phyloP scores from a whole-genome alignment of 1,140 invertebrate species.

The Rhyacophila brunnea region DNA sequence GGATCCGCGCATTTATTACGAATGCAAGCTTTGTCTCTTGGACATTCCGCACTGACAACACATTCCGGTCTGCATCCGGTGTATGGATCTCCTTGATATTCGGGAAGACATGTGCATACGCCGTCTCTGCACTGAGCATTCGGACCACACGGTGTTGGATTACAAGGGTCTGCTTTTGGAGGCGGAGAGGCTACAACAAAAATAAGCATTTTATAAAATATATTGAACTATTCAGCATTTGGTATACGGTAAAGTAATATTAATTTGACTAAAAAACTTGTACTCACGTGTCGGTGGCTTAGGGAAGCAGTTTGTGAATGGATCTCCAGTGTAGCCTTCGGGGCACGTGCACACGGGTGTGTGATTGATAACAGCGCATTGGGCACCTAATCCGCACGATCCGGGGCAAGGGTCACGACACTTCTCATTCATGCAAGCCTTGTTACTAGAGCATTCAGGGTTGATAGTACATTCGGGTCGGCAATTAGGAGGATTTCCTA shows the following conservation, averaged over 20 bases:
- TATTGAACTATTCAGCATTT: conserved; percentile 49
- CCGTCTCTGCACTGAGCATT: conserved; percentile 62
- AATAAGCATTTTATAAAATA: conserved; percentile 37
- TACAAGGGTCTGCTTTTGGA: conserved; percentile 56
- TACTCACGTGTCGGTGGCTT: conserved; percentile 30
- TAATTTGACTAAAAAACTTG: neutral
- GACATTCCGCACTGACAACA: conserved; percentile 66
- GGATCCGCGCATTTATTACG: conserved; percentile 73
- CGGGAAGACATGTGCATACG: conserved; percentile 64
- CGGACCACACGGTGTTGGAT: conserved; percentile 67
- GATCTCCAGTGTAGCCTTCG: conserved; percentile 50
- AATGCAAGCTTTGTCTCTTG: conserved; percentile 64
- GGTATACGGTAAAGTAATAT: neutral
- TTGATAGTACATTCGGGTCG: conserved; percentile 75
- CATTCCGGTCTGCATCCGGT: conserved; percentile 67
- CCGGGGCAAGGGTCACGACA: conserved; percentile 72
- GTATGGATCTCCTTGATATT: conserved; percentile 64
- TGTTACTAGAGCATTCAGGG: conserved; percentile 66
- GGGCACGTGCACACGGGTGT: conserved; percentile 71
- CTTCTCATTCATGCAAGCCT: conserved; percentile 69
- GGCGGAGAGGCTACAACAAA: conserved; percentile 40
- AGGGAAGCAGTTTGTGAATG: conserved; percentile 43
- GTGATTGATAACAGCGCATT: conserved; percentile 72
- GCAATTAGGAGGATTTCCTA: conserved; percentile 70
- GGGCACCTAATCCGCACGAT: conserved; percentile 65